Evolutionary conservation across 2,797 vertebrate genomes (phyloP).

Genomic region (Vireo griseus): DNA sequence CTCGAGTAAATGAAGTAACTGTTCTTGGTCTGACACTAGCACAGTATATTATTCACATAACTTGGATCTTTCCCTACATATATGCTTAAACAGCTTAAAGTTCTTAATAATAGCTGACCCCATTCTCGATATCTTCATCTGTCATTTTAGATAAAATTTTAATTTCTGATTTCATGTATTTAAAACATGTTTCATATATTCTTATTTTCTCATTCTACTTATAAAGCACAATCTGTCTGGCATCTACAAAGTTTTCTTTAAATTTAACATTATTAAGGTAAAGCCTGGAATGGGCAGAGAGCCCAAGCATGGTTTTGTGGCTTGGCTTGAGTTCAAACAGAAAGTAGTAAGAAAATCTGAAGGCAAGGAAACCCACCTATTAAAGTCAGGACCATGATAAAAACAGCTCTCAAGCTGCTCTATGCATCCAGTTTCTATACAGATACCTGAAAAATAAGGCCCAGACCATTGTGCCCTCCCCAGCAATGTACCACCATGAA

Average conservation of each 20-base stretch:
- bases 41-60: neutral
- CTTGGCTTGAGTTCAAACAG: constrained; percentile 10
- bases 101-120: neutral
- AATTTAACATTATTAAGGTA: constrained; percentile 4
- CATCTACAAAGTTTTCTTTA: constrained; percentile 7
- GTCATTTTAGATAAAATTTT: neutral
- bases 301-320: constrained; percentile 14
- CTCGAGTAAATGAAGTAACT: neutral
- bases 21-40: neutral
- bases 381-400: neutral
- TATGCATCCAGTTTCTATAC: fast-evolving
- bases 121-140: neutral
- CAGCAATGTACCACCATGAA: fast-evolving
- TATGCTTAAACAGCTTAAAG: neutral
- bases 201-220: neutral
- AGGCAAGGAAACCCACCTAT: neutral
- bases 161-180: neutral
- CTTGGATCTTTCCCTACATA: neutral
- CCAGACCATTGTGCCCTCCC: neutral
- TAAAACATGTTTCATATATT: neutral
- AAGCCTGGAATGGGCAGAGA: neutral
- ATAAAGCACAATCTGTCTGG: neutral
- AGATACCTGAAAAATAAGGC: neutral
- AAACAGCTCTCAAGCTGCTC: neutral
- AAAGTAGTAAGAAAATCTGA: neutral